Evolutionary conservation across 2,888 invertebrate genomes (phyloP).

Genomic region (Nasonovia ribisnigri): DNA sequence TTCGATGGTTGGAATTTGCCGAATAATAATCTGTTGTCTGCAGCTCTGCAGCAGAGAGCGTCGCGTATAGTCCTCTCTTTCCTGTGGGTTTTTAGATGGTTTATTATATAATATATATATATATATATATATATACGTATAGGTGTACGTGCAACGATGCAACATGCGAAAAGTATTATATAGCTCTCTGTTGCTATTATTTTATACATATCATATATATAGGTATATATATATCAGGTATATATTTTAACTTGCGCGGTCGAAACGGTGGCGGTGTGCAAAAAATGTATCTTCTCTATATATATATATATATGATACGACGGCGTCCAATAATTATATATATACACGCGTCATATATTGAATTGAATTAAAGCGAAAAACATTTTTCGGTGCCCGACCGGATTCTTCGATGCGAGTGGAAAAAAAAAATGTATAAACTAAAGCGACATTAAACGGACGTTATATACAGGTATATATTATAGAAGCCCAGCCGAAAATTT

Average conservation of each 20-base stretch:
- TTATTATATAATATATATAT: background rate
- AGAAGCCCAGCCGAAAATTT: conserved; percentile 44
- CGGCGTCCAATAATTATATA: conserved; percentile 18
- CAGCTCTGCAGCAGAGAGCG: background rate
- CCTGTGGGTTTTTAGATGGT: background rate
- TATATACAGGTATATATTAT: background rate
- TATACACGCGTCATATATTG: conserved; percentile 27
- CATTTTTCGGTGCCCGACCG: conserved; percentile 48
- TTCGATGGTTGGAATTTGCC: conserved; percentile 10
- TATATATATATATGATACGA: background rate
- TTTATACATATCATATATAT: background rate
- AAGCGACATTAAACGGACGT: conserved; percentile 47
- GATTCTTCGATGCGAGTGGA: conserved; percentile 44
- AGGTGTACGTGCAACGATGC: conserved; percentile 26
- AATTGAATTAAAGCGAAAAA: conserved; percentile 56
- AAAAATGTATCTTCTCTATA: conserved; percentile 22
- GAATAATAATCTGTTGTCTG: conserved; percentile 10
- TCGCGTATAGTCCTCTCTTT: background rate
- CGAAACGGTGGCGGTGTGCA: conserved; percentile 4
- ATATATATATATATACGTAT: background rate
- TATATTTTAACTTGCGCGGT: background rate
- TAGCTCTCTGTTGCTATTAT: background rate
- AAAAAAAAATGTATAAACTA: conserved; percentile 46
- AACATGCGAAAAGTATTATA: background rate
- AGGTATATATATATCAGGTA: no score